Base-by-base conservation (phyloP, 2,888 invertebrate genomes). In the Tyria jacobaeae region DNA sequence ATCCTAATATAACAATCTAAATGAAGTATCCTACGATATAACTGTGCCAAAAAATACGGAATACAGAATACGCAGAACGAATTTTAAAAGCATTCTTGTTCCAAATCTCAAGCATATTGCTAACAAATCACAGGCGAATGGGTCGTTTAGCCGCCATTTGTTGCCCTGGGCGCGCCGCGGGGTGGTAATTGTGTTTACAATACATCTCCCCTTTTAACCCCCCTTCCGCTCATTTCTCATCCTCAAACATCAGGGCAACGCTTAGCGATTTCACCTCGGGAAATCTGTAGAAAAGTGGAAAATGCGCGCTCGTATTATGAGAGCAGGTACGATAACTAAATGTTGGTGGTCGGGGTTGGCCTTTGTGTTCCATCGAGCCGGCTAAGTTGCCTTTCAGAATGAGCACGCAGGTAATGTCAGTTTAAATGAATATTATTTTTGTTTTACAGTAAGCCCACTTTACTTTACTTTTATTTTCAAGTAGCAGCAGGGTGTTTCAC, bases 101-200 rank as follows among this genome's bases (percentile, higher is more conserved):
- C 88, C 89, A 90, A 90, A 92, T 90, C 90, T 91, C 85, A 89
- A 89, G 90, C 92, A 91, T 92, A 93, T 92, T 92, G 92, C 91
- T 90, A 91, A 93, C 93, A 93, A 93, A 93, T 92, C 92, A 92
- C 91, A 84, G 81, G 86, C 87, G 89, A 92, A 92, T 92, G 89
- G 92, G 90, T 92, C 93, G 93, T 93, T 93, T 92, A 92, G 91
- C 90, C 86, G 84, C 89, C 91, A 90, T 93, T 93, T 90, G 91
- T 88, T 87, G 90, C 84, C 89, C 85, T 81, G 86, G 80, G 83
- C 66, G 70, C 65, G 70, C 73, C 80, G 71, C 75, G 74, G 82
- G 87, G 87, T 79, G 89, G 92, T 92, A 92, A 92, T 89, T 89
- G 89, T 89, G 88, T 90, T 90, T 89, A 89, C 89, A 89, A 89